Evolutionary conservation across 2,113 vertebrate genomes (phyloP).

Genomic region (Polyodon spathula): DNA sequence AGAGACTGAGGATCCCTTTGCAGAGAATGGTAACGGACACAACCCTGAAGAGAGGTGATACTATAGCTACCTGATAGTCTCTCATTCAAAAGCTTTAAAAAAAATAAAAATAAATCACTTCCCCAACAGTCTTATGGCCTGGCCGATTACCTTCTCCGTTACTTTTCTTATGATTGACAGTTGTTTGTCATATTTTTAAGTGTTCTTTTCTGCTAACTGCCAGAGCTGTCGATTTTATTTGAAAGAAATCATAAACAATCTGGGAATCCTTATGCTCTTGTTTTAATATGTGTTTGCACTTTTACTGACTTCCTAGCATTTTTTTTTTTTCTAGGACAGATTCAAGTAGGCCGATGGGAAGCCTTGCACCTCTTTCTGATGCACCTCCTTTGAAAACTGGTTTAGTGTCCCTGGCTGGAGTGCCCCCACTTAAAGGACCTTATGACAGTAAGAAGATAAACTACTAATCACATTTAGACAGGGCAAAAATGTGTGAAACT

Average conservation of each 20-base stretch:
- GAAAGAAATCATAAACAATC: no score
- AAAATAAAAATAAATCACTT: no score
- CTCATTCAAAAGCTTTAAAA: no score
- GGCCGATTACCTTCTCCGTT: background rate
- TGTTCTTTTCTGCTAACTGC: no score
- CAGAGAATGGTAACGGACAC: slow-evolving; percentile 23
- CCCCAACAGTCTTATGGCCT: no score
- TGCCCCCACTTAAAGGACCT: slow-evolving; percentile 41
- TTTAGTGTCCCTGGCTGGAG: slow-evolving; percentile 37
- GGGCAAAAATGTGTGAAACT: no score
- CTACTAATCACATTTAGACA: no score
- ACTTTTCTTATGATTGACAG: no score
- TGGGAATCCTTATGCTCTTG: no score
- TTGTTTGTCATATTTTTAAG: no score
- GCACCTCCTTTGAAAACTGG: slow-evolving; percentile 35
- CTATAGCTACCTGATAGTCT: background rate
- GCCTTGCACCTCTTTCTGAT: slow-evolving; percentile 45
- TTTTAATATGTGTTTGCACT: background rate
- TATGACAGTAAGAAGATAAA: slow-evolving; percentile 50
- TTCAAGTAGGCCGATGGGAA: slow-evolving; percentile 30
- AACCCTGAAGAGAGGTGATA: slow-evolving; percentile 41
- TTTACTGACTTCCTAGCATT: background rate
- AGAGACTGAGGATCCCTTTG: slow-evolving; percentile 19
- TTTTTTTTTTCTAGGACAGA: slow-evolving; percentile 56
- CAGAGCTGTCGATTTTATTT: no score